Conservation (phyloP, 2,888 invertebrate species). For the Morinoia aosen region DNA sequence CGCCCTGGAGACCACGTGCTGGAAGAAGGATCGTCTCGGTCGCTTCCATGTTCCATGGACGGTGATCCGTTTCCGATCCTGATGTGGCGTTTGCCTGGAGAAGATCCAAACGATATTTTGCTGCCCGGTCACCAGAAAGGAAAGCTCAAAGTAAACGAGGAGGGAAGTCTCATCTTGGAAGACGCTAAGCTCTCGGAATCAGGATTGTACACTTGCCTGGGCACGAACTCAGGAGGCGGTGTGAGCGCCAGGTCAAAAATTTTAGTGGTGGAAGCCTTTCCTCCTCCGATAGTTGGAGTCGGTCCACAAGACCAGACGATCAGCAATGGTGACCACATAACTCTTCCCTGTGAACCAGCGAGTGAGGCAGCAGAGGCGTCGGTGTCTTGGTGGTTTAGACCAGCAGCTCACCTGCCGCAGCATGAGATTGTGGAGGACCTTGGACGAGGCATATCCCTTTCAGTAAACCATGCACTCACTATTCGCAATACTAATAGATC, state of each 20-base stretch:
- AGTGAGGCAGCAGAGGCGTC: constrained; percentile 61
- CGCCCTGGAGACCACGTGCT: constrained; percentile 89
- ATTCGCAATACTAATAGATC: constrained; percentile 79
- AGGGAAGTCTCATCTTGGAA: constrained; percentile 83
- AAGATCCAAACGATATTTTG: constrained; percentile 57
- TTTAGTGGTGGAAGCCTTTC: constrained; percentile 80
- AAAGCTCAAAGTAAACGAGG: constrained; percentile 51
- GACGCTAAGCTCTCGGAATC: constrained; percentile 86
- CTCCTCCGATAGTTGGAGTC: constrained; percentile 89
- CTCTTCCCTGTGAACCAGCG: constrained; percentile 85
- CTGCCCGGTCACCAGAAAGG: constrained; percentile 58
- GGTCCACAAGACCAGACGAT: constrained; percentile 91
- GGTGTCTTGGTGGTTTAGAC: constrained; percentile 60
- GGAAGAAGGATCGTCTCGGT: constrained; percentile 85
- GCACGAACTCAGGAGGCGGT: constrained; percentile 89
- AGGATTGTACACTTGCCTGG: constrained; percentile 90
- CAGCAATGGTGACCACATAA: constrained; percentile 86
- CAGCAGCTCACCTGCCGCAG: constrained; percentile 59
- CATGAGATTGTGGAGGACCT: constrained; percentile 51
- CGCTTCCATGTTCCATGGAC: constrained; percentile 89
- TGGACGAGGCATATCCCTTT: constrained; percentile 75
- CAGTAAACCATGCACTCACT: constrained; percentile 78
- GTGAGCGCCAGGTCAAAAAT: constrained; percentile 88
- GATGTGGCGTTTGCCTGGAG: constrained; percentile 79
- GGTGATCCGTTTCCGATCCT: constrained; percentile 92